Conservation (phyloP, 1,140 invertebrate species). For the Dinothrombium tinctorium region DNA sequence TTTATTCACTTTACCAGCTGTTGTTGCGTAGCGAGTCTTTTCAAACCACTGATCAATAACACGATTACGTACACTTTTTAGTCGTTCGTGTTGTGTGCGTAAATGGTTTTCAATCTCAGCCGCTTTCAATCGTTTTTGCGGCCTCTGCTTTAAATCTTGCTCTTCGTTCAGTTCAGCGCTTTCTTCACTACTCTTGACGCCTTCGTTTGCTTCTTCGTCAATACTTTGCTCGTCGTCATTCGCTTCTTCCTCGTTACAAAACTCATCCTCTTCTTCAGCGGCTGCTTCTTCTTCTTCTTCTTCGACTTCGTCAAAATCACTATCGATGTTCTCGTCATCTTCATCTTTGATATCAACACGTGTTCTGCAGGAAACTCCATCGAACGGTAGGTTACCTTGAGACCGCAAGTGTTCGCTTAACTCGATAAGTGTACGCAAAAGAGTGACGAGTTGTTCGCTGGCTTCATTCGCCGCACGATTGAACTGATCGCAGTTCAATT, state of each 20-base stretch:
- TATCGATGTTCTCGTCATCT: neutral
- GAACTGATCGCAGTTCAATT: too few relatives aligned
- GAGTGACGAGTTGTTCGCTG: too few relatives aligned
- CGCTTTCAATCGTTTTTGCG: neutral
- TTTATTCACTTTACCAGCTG: constrained; percentile 20
- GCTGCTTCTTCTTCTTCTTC: neutral
- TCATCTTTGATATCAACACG: neutral
- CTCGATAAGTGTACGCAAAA: too few relatives aligned
- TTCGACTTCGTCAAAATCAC: too few relatives aligned
- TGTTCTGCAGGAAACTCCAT: too few relatives aligned
- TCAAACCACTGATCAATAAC: constrained; percentile 71
- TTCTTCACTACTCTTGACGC: neutral
- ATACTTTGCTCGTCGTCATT: neutral
- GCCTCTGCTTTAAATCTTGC: neutral
- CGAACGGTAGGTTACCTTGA: too few relatives aligned
- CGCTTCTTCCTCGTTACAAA: neutral
- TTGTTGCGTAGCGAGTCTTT: constrained; percentile 34
- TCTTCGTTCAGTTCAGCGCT: neutral
- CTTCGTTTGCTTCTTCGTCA: neutral
- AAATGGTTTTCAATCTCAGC: neutral
- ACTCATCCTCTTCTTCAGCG: neutral
- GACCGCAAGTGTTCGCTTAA: too few relatives aligned
- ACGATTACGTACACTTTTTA: constrained; percentile 16
- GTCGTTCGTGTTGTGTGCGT: neutral
- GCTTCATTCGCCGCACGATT: too few relatives aligned